phyloP scores from a whole-genome alignment of 1,140 invertebrate genomes.

The Pseudomyrmex gracilis region DNA sequence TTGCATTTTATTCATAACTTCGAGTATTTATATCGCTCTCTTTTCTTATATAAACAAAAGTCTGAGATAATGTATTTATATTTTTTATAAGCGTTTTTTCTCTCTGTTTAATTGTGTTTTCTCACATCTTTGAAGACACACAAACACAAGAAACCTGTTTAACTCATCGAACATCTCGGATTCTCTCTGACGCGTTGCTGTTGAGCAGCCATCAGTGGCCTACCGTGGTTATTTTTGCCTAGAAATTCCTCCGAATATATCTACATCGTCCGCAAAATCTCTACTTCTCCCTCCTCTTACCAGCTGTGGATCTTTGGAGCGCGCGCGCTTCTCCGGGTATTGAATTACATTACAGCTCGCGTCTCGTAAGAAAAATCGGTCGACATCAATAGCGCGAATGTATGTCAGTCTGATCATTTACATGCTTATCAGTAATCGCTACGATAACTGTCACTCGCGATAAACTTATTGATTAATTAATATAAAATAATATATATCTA shows the following conservation, averaged over 20 bases:
- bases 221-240: slow-evolving; percentile 82
- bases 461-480: no score
- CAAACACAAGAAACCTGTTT: slow-evolving; percentile 41
- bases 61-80: neutral
- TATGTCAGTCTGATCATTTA: neutral
- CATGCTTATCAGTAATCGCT: neutral
- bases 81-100: neutral
- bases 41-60: neutral
- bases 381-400: neutral
- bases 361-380: slow-evolving; percentile 18
- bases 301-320: slow-evolving; percentile 65
- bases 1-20: slow-evolving; percentile 47
- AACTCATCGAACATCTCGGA: slow-evolving; percentile 64
- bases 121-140: slow-evolving; percentile 19
- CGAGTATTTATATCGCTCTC: slow-evolving; percentile 5
- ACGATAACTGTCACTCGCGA: no score
- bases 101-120: neutral
- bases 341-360: slow-evolving; percentile 74
- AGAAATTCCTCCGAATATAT: slow-evolving; percentile 84
- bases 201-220: slow-evolving; percentile 67
- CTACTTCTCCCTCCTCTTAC: slow-evolving; percentile 74
- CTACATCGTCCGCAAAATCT: slow-evolving; percentile 82
- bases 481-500: no score
- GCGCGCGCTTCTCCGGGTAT: slow-evolving; percentile 61
- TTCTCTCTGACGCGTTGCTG: slow-evolving; percentile 69